Evolutionary conservation across 2,888 invertebrate species (phyloP).

Genomic region (Drosophila quinaria): DNA sequence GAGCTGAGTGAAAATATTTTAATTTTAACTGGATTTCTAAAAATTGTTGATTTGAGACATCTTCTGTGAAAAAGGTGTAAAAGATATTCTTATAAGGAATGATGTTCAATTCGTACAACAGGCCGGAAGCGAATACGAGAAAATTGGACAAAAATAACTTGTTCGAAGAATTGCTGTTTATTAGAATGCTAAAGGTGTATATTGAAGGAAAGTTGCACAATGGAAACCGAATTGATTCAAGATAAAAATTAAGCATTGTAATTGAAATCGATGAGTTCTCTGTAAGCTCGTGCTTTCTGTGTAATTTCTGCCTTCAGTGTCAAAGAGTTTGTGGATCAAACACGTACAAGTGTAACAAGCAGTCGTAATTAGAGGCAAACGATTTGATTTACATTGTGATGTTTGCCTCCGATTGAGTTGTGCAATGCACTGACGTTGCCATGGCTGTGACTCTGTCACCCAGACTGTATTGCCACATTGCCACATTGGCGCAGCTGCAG

Average conservation of each 20-base stretch:
- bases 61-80: not conserved
- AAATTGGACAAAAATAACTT: not conserved
- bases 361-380: slow-evolving; percentile 5
- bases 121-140: not conserved
- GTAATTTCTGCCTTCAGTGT: not conserved
- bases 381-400: not conserved
- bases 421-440: slow-evolving; percentile 34
- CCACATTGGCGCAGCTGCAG: slow-evolving; percentile 27
- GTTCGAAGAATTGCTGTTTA: not conserved
- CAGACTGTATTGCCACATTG: slow-evolving; percentile 25
- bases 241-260: not conserved
- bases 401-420: slow-evolving; percentile 9
- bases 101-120: not conserved
- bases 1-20: not conserved
- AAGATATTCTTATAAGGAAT: not conserved
- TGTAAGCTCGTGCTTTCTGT: not conserved
- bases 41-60: too few relatives aligned
- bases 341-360: not conserved
- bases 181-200: not conserved
- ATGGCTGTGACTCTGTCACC: slow-evolving; percentile 1
- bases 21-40: too few relatives aligned
- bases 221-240: not conserved
- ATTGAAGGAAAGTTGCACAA: not conserved
- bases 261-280: slow-evolving; percentile 2
- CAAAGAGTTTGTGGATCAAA: not conserved